A percentile compares a stretch with the other conserved stretches of the same genome.
Conservation (phyloP, 2,797 vertebrate genomes). For the Mormyrops boulengeri region DNA sequence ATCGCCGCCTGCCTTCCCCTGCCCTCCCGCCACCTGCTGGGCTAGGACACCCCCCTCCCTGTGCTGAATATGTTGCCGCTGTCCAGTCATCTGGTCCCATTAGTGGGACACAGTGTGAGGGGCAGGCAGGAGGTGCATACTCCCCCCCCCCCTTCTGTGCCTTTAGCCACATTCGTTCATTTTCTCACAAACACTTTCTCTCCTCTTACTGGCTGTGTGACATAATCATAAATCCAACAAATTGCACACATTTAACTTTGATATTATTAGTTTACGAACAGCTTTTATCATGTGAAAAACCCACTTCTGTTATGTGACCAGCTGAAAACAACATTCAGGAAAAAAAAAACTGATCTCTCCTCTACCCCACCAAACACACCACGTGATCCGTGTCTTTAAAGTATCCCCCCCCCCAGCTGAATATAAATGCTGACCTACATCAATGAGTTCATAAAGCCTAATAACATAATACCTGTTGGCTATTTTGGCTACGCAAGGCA, state of each 20-base stretch:
- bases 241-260: neutral
- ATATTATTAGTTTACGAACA: neutral
- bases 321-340: neutral
- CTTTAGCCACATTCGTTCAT: neutral
- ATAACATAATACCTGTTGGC: slow-evolving; percentile 15
- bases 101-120: neutral
- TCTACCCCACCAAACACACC: neutral
- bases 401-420: no score
- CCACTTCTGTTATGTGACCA: neutral
- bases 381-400: neutral
- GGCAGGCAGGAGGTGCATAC: neutral
- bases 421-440: neutral
- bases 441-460: slow-evolving; percentile 7
- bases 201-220: neutral
- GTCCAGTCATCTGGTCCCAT: slow-evolving; percentile 21
- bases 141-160: neutral
- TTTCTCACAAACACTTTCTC: neutral
- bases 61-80: slow-evolving; percentile 15
- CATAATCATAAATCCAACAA: neutral
- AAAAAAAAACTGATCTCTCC: neutral
- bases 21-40: neutral
- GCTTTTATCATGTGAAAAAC: slow-evolving; percentile 1
- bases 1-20: neutral
- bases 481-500: slow-evolving; percentile 14
- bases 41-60: slow-evolving; percentile 12